Base-by-base conservation (phyloP, 2,888 invertebrate species). In the Strigamia crassipes region DNA sequence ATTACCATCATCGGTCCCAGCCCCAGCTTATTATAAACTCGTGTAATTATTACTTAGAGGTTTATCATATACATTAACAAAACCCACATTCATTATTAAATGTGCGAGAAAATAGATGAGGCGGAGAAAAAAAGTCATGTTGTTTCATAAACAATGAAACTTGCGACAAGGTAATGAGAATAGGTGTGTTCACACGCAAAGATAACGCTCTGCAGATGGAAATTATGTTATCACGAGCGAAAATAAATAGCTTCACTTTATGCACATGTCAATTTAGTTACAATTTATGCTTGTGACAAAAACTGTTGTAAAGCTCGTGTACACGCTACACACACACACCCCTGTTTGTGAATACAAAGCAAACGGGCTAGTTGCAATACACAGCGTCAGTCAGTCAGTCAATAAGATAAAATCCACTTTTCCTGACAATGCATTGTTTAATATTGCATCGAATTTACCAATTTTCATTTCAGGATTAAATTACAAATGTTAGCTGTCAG, bases 21-120 rank as follows among this genome's bases (percentile, higher is more conserved):
- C n/a, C n/a, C n/a, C 13, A 27, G 27, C 27, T 27, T 66, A 23
- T 27, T 66, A 66, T 27, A 66, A 23, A 66, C 12, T 66, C 27
- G 31, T 66, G 66, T 66, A 66, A 66, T 66, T 66, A 66, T 66
- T 66, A 66, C 66, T 66, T 66, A 66, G 66, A 66, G 12, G 27
- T 23, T 66, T 66, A 27, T 66, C 31, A 27, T 66, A 27, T 27
- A 10, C 66, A 27, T 66, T 66, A 66, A 66, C 66, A 66, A 66
- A 66, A 66, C 66, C 66, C 66, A 66, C 66, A 66, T 66, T 27
- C 66, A 66, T 15, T 66, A 27, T 27, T 61, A 66, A 66, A 66
- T 15, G 31, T 27, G 66, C 15, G 66, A 15, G 66, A 66, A 66
- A 66, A 66, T 66, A 23, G 31, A 66, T 31, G 66, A 66, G 66